phyloP scores from a whole-genome alignment of 2,797 vertebrate genomes.

The Gadopsis bispinosus region DNA sequence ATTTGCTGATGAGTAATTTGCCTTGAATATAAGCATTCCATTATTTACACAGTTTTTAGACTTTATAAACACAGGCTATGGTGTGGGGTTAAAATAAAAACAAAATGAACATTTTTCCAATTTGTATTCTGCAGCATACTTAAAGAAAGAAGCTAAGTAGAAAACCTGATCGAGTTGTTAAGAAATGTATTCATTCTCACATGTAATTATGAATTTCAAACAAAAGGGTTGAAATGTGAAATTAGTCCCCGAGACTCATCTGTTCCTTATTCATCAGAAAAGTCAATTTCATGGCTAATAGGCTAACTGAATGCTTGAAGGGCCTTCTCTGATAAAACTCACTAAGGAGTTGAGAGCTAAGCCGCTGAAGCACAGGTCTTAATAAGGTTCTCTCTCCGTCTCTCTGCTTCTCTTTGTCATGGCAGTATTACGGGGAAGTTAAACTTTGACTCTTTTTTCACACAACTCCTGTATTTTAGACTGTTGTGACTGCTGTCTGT shows the following conservation, averaged over 20 bases:
- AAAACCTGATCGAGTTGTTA: conserved; percentile 50
- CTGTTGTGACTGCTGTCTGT: conserved; percentile 23
- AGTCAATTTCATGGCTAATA: conserved; percentile 89
- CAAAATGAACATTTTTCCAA: neutral
- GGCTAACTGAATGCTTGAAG: conserved; percentile 82
- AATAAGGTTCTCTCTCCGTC: conserved; percentile 64
- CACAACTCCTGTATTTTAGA: conserved; percentile 30
- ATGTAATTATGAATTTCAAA: conserved; percentile 77
- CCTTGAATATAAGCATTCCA: conserved; percentile 4
- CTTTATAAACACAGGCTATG: conserved; percentile 9
- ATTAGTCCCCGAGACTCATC: conserved; percentile 63
- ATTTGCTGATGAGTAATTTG: conserved; percentile 1
- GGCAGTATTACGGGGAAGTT: conserved; percentile 45
- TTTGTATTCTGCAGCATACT: conserved; percentile 29
- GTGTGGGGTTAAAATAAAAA: neutral
- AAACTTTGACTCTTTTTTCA: conserved; percentile 49
- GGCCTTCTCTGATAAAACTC: conserved; percentile 77
- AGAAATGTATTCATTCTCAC: conserved; percentile 44
- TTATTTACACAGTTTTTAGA: conserved; percentile 21
- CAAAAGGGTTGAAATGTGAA: conserved; percentile 70
- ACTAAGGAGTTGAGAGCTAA: conserved; percentile 75
- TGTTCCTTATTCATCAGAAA: conserved; percentile 78
- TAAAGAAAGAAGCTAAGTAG: conserved; percentile 39
- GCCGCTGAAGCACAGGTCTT: conserved; percentile 66
- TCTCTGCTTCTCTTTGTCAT: conserved; percentile 52